These are phyloP conservation scores for Enteromius treurensis DNA, from an alignment of 2,797 vertebrate species.

Conservation along the genomic window DNA sequence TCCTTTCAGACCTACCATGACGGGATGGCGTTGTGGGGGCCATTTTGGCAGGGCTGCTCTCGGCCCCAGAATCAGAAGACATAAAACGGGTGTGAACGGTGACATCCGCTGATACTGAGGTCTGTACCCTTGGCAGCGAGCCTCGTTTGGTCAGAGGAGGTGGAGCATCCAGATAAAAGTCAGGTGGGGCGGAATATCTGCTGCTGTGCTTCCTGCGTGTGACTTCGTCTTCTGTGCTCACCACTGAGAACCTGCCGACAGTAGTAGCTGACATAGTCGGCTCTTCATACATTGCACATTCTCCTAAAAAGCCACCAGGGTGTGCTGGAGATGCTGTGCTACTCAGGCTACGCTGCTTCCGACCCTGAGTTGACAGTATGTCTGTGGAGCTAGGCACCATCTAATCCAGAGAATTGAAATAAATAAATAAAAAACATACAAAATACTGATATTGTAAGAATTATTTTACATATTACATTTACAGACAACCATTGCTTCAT, in stretches of 20 bases:
- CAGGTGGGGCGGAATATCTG: slow-evolving; percentile 92
- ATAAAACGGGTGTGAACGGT: slow-evolving; percentile 81
- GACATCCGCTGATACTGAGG: slow-evolving; percentile 84
- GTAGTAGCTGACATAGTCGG: slow-evolving; percentile 78
- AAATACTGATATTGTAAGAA: background rate
- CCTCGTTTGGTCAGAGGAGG: slow-evolving; percentile 79
- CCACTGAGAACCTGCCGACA: slow-evolving; percentile 92
- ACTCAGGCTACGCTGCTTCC: slow-evolving; percentile 79
- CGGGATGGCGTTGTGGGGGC: slow-evolving; percentile 71
- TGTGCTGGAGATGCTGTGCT: slow-evolving; percentile 74
- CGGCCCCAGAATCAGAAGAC: slow-evolving; percentile 87
- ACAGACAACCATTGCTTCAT: background rate
- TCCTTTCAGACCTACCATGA: slow-evolving; percentile 73
- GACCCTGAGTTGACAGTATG: slow-evolving; percentile 71
- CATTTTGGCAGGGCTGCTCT: slow-evolving; percentile 79
- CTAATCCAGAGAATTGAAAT: slow-evolving; percentile 56
- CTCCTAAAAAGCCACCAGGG: slow-evolving; percentile 62
- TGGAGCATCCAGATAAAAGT: slow-evolving; percentile 90
- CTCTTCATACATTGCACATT: slow-evolving; percentile 57
- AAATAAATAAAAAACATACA: background rate
- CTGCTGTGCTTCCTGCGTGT: slow-evolving; percentile 81
- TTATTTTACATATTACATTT: background rate
- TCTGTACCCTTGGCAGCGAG: slow-evolving; percentile 79
- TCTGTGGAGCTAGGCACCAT: slow-evolving; percentile 76
- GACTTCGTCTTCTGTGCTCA: slow-evolving; percentile 87